Conservation (phyloP, 2,888 invertebrate genomes). For the Hesperia comma region DNA sequence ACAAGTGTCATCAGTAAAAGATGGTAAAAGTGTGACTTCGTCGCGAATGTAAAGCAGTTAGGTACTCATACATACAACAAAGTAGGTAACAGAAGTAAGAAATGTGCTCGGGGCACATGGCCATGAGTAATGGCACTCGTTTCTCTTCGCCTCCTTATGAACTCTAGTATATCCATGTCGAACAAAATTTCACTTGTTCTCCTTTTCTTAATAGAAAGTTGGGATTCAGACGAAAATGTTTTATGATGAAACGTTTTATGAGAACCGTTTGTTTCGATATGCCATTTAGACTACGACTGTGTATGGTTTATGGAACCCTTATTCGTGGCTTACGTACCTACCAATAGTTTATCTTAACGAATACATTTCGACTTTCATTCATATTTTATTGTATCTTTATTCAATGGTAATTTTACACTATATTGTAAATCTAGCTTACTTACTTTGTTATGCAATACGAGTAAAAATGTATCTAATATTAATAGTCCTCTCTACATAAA, state of each 20-base stretch:
- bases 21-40: conserved; percentile 51
- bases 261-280: conserved; percentile 33
- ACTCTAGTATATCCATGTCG: conserved; percentile 73
- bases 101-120: conserved; percentile 62
- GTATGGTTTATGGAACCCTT: conserved; percentile 22
- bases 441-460: too few relatives aligned
- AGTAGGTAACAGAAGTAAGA: conserved; percentile 56
- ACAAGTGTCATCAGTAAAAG: conserved; percentile 59
- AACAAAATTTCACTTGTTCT: conserved; percentile 72
- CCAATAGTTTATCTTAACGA: conserved; percentile 19
- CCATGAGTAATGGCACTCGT: conserved; percentile 72
- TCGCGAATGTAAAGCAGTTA: conserved; percentile 62
- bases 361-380: background rate
- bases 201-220: conserved; percentile 54
- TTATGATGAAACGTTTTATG: conserved; percentile 35
- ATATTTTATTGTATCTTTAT: too few relatives aligned
- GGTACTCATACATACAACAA: conserved; percentile 45
- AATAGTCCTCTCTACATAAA: too few relatives aligned
- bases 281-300: conserved; percentile 27
- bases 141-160: conserved; percentile 72
- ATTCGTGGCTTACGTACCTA: conserved; percentile 20
- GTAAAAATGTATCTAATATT: too few relatives aligned
- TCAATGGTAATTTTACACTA: too few relatives aligned
- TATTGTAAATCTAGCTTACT: too few relatives aligned
- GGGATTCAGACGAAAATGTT: conserved; percentile 33